Base-by-base conservation (phyloP, 2,113 vertebrate species). In the Myiagra hebetior region DNA sequence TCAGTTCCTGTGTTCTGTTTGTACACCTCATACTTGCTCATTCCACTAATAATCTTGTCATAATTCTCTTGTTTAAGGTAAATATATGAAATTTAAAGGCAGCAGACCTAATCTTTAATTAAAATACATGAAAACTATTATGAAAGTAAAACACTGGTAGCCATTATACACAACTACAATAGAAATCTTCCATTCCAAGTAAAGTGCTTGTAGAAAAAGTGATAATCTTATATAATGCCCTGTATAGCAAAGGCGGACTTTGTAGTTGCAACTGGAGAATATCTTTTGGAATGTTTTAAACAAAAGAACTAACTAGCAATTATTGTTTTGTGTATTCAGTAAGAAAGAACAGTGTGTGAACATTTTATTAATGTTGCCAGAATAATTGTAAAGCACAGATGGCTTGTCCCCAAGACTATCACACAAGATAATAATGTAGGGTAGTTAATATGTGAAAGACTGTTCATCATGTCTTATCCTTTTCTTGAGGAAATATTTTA, bases 311-410 rank as follows among this genome's bases (percentile, higher is more conserved):
- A 74, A 52, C 11, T 46, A 41, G 19, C 55, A 94, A 44, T 62
- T 95, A 83, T 78, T 76, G 59, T 47, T 96, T 42, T 52, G 42
- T 50, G 11, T 49, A 27, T 67, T 96, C 42, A 65, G 27, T 63
- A 69, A 80, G 49, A 7, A 85, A 83, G 44, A 70, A 26, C 27
- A 24, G 18, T 41, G 5, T 65, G 69, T 77, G 56, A 90, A 91
- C 24, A 73, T 63, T 88, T 93, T 74, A 89, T 59, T 90, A 83
- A 67, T 63, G 56, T 59, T 93, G 22, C 73, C 19, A 77, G 77
- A 96, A 95, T 57, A 77, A 73, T 80, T 30, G 56, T 78, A 94
- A 93, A 59, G n/a, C 63, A 83, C 73, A 96, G 60, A 93, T 91
- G 69, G 83, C 20, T 91, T 55, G 27, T 77, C 63, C 46, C 31